Percentiles rank a stretch among this genome's conserved stretches.
Conservation (phyloP, 2,888 invertebrate species). For the Lasioglossum marginatum region DNA sequence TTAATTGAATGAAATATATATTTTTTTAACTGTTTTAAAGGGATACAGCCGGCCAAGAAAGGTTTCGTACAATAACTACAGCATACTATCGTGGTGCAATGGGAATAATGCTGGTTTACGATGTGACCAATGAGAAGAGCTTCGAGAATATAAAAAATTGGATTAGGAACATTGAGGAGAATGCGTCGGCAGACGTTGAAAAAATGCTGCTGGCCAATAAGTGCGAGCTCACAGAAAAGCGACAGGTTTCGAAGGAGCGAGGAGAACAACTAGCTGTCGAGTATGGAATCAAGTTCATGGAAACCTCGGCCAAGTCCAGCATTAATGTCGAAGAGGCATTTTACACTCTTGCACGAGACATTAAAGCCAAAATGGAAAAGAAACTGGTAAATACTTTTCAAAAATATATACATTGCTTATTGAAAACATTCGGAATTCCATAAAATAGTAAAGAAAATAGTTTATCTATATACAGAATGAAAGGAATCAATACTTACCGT, state of each 20-base stretch:
- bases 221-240: conserved; percentile 98
- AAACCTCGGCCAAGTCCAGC: conserved; percentile 99
- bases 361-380: conserved; percentile 99
- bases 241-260: conserved; percentile 97
- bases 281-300: conserved; percentile 99
- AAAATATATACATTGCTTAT: neutral
- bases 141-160: conserved; percentile 99
- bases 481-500: neutral
- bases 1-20: neutral
- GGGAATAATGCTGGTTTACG: conserved; percentile 99
- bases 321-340: conserved; percentile 99
- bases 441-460: conserved; percentile 3
- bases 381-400: conserved; percentile 92
- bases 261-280: conserved; percentile 99
- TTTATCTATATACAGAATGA: neutral
- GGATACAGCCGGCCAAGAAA: conserved; percentile 99
- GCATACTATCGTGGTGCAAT: conserved; percentile 99
- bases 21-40: conserved; percentile 84
- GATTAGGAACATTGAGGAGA: conserved; percentile 99
- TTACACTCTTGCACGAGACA: conserved; percentile 98
- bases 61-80: conserved; percentile 99
- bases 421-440: neutral
- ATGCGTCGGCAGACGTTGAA: conserved; percentile 99
- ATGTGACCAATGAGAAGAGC: conserved; percentile 99
- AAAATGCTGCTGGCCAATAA: conserved; percentile 99